Percentiles rank a stretch among this genome's conserved stretches.
These are phyloP conservation scores for Buathra laborator DNA, from an alignment of 2,888 invertebrate genomes.

Conservation along the genomic window DNA sequence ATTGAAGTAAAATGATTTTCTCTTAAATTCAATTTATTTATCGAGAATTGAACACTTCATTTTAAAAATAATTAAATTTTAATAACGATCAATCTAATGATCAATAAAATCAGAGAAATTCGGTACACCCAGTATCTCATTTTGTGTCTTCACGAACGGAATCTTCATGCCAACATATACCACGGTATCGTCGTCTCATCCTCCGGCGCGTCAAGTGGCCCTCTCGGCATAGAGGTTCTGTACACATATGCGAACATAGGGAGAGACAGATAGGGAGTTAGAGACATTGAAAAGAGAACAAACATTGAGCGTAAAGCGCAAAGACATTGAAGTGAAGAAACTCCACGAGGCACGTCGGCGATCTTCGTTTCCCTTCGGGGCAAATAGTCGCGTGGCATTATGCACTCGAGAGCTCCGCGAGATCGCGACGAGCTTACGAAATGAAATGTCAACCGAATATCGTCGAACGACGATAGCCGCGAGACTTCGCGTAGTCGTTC, in stretches of 20 bases:
- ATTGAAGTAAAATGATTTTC: too few species aligned
- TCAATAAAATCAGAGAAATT: background rate
- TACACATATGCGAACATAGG: conserved; percentile 7
- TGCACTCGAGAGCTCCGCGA: conserved; percentile 42
- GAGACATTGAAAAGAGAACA: conserved; percentile 22
- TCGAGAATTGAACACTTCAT: too few species aligned
- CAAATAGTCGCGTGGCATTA: conserved; percentile 63
- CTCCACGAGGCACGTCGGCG: conserved; percentile 39
- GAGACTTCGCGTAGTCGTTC: conserved; percentile 19
- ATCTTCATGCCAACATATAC: conserved; percentile 11
- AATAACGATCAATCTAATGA: background rate
- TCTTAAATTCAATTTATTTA: too few species aligned
- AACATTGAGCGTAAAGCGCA: conserved; percentile 5
- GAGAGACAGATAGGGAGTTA: background rate
- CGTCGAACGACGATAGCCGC: conserved; percentile 45
- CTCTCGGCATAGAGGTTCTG: conserved; percentile 22
- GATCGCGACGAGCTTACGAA: conserved; percentile 62
- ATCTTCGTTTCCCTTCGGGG: conserved; percentile 58
- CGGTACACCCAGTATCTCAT: conserved; percentile 24
- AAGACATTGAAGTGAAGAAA: conserved; percentile 59
- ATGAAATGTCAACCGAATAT: conserved; percentile 71
- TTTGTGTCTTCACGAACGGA: conserved; percentile 9
- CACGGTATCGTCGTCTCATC: conserved; percentile 12
- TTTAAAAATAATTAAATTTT: background rate
- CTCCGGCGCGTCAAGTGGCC: conserved; percentile 30